Evolutionary conservation across 2,113 vertebrate genomes (phyloP).

Genomic region (Hystrix cristata): DNA sequence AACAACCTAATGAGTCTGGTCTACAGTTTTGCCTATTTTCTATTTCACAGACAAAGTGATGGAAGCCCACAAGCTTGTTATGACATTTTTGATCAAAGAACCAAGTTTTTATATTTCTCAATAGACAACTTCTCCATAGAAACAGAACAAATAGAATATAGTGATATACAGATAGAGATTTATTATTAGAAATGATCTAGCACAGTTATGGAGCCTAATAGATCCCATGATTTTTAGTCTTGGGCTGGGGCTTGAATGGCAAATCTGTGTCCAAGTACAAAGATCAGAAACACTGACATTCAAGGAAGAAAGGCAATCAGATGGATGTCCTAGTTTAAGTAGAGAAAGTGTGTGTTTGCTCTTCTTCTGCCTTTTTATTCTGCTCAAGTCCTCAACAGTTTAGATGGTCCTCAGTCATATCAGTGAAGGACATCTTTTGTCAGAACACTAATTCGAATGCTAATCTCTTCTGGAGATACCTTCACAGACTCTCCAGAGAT

Average conservation of each 20-base stretch:
- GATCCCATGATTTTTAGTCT: not conserved
- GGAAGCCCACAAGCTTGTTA: not conserved
- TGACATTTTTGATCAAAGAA: not conserved
- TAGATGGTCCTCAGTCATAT: not conserved
- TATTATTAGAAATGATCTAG: not conserved
- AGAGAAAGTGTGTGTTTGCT: not conserved
- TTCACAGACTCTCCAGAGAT: not conserved
- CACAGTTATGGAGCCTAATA: not conserved
- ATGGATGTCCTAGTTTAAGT: not conserved
- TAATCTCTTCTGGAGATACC: not conserved
- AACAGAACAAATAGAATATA: not conserved
- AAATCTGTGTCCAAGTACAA: not conserved
- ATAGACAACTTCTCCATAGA: not conserved
- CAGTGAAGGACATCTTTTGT: not conserved
- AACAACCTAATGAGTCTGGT: not conserved
- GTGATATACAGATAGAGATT: not conserved
- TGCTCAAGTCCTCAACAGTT: accelerated
- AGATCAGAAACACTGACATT: not conserved
- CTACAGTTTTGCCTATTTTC: not conserved
- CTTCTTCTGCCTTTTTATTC: not conserved
- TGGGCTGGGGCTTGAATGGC: not conserved
- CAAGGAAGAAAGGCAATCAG: not conserved
- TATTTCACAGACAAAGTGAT: not conserved
- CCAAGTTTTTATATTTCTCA: not conserved
- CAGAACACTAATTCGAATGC: not conserved